Conservation (phyloP, 1,140 invertebrate species). For the Pogonomyrmex californicus region DNA sequence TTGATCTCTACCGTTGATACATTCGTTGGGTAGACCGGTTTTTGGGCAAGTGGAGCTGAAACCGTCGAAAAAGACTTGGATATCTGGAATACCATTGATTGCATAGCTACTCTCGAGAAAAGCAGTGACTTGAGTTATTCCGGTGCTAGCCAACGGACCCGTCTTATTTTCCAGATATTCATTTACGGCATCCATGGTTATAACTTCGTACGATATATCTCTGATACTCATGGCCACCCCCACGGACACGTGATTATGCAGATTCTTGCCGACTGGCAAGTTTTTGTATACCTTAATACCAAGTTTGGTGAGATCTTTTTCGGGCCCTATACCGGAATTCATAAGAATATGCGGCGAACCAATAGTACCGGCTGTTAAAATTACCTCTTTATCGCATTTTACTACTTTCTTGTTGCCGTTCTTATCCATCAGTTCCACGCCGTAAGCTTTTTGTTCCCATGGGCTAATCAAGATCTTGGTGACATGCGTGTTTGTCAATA, state of each 20-base stretch:
- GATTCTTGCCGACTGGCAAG: slow-evolving; percentile 88
- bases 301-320: slow-evolving; percentile 86
- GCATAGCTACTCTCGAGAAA: slow-evolving; percentile 83
- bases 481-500: slow-evolving; percentile 86
- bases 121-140: slow-evolving; percentile 86
- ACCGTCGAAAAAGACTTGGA: slow-evolving; percentile 85
- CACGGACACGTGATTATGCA: slow-evolving; percentile 88
- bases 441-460: slow-evolving; percentile 87
- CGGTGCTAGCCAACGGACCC: slow-evolving; percentile 85
- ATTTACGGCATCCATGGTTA: slow-evolving; percentile 82
- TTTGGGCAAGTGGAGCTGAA: slow-evolving; percentile 82
- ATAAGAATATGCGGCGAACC: slow-evolving; percentile 91
- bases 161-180: slow-evolving; percentile 82
- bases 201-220: slow-evolving; percentile 78
- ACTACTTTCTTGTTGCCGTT: slow-evolving; percentile 75
- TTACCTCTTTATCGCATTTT: slow-evolving; percentile 88
- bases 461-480: slow-evolving; percentile 85
- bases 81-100: slow-evolving; percentile 79
- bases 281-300: slow-evolving; percentile 86
- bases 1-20: slow-evolving; percentile 75
- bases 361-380: slow-evolving; percentile 90
- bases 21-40: slow-evolving; percentile 82
- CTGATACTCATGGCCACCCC: slow-evolving; percentile 83
- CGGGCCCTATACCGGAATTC: slow-evolving; percentile 91
- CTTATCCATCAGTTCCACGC: slow-evolving; percentile 88